These are phyloP conservation scores for Aldrovandia affinis DNA, from an alignment of 2,797 vertebrate species.

Conservation along the genomic window DNA sequence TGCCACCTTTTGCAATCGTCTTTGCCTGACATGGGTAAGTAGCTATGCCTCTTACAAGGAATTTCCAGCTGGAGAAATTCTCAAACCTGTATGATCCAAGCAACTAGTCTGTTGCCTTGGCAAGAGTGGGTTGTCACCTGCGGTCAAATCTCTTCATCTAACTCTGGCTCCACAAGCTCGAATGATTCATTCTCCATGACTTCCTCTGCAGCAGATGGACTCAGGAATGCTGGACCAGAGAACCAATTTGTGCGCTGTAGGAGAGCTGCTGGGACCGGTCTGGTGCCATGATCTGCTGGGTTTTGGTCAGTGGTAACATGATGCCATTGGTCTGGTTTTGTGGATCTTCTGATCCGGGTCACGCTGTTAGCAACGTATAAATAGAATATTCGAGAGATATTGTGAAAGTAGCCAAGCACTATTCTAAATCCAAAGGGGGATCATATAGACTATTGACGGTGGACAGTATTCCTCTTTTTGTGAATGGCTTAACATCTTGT, in stretches of 20 bases:
- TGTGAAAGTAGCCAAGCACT: conserved; percentile 18
- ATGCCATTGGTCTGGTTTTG: too few species aligned
- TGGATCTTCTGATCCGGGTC: neutral
- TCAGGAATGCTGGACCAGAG: neutral
- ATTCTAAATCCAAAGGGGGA: neutral
- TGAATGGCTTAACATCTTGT: neutral
- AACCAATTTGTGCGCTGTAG: neutral
- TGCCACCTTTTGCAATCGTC: too few species aligned
- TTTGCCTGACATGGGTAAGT: too few species aligned
- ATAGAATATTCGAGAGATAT: neutral
- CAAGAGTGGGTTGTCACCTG: neutral
- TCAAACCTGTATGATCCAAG: conserved; percentile 9
- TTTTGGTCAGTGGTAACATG: too few species aligned
- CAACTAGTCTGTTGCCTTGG: neutral
- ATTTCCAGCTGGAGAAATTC: neutral
- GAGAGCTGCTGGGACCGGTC: neutral
- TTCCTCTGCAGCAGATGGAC: too few species aligned
- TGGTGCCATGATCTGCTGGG: too few species aligned
- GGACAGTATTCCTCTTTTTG: neutral
- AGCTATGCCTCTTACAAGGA: neutral
- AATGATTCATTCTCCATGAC: too few species aligned
- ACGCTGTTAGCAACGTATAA: neutral
- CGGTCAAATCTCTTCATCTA: too few species aligned
- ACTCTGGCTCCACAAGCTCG: too few species aligned
- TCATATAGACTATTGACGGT: neutral